phyloP scores from a whole-genome alignment of 2,888 invertebrate genomes.

The Cerceris rybyensis region DNA sequence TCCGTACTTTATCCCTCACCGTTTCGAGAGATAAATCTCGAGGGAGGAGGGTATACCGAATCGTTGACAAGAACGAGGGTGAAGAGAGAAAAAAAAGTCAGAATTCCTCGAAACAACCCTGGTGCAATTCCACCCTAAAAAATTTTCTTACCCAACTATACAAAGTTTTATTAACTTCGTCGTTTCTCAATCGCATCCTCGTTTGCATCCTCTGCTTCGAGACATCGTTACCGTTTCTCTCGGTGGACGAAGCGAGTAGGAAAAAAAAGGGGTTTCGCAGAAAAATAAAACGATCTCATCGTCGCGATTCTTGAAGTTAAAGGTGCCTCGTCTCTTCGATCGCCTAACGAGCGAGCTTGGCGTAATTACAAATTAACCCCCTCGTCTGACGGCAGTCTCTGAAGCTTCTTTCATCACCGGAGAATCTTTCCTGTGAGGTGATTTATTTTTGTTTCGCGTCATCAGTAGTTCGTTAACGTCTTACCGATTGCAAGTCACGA shows the following conservation, averaged over 20 bases:
- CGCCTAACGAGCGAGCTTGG: not conserved
- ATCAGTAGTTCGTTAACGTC: too few species aligned
- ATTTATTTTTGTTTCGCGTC: slow-evolving; percentile 45
- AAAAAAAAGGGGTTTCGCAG: too few species aligned
- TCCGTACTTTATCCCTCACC: not conserved
- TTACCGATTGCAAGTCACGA: too few species aligned
- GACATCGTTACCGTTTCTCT: too few species aligned
- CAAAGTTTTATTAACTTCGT: too few species aligned
- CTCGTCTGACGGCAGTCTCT: slow-evolving; percentile 39
- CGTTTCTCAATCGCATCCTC: slow-evolving; percentile 18
- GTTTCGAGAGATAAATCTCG: not conserved
- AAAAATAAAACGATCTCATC: too few species aligned
- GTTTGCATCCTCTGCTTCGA: not conserved
- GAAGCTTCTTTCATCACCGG: slow-evolving; percentile 38
- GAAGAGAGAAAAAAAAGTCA: not conserved
- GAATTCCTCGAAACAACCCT: too few species aligned
- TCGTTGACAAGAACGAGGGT: not conserved
- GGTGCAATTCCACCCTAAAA: too few species aligned
- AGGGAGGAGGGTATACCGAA: not conserved
- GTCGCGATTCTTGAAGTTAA: slow-evolving; percentile 4
- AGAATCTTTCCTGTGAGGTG: slow-evolving; percentile 38
- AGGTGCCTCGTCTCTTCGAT: slow-evolving; percentile 11
- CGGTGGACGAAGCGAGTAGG: too few species aligned
- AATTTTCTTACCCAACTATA: too few species aligned
- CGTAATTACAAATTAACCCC: not conserved